Conservation (phyloP, 2,113 vertebrate genomes). For the Paedocypris sp. region DNA sequence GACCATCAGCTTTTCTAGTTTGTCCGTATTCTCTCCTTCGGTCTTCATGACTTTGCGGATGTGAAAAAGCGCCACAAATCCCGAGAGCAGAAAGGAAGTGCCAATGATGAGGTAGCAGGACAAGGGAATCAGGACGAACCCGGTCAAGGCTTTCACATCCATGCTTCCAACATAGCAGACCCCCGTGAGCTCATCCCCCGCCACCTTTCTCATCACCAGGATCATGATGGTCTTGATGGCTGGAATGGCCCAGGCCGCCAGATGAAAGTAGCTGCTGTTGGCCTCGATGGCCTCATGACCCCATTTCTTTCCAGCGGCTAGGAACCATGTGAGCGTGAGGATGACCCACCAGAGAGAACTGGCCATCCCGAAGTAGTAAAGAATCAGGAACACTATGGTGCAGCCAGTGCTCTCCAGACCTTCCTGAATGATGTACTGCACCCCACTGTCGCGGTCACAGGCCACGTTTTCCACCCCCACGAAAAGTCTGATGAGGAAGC, state of each 20-base stretch:
- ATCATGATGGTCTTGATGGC: slow-evolving; percentile 94
- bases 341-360: slow-evolving; percentile 98
- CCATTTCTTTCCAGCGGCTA: slow-evolving; percentile 95
- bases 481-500: slow-evolving; percentile 89
- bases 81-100: slow-evolving; percentile 89
- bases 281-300: slow-evolving; percentile 96
- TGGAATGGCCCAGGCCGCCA: slow-evolving; percentile 90
- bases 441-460: slow-evolving; percentile 85
- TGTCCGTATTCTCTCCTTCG: slow-evolving; percentile 91
- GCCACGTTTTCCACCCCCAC: slow-evolving; percentile 86
- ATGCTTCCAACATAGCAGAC: slow-evolving; percentile 94
- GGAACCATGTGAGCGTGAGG: slow-evolving; percentile 89
- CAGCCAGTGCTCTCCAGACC: slow-evolving; percentile 95
- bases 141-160: slow-evolving; percentile 84
- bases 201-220: slow-evolving; percentile 88
- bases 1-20: slow-evolving; percentile 93
- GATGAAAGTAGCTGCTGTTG: slow-evolving; percentile 95
- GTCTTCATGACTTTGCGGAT: slow-evolving; percentile 95
- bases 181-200: slow-evolving; percentile 89
- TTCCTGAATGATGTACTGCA: slow-evolving; percentile 94
- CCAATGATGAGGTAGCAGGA: slow-evolving; percentile 87
- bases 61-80: slow-evolving; percentile 94
- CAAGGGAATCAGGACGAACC: slow-evolving; percentile 87
- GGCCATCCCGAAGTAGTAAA: slow-evolving; percentile 98
- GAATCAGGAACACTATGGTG: slow-evolving; percentile 90